Evolutionary conservation across 2,888 invertebrate species (phyloP).

Genomic region (Microctonus brassicae): DNA sequence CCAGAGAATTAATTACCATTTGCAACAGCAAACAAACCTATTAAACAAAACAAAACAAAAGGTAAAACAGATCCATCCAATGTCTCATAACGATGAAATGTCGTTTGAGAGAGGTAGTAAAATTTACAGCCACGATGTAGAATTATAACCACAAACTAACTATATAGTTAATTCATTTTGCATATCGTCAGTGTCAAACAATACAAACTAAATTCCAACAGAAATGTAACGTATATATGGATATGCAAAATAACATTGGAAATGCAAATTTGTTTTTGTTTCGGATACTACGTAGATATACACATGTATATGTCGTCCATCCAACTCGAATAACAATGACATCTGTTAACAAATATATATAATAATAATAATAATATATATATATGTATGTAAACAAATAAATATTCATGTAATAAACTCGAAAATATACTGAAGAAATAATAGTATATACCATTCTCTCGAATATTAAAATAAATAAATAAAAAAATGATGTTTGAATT

Average conservation of each 20-base stretch:
- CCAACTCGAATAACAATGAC: background rate
- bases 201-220: background rate
- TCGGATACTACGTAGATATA: no score
- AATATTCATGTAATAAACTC: background rate
- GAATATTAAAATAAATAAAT: no score
- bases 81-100: slow-evolving; percentile 5
- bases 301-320: no score
- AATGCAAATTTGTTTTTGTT: background rate
- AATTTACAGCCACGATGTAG: background rate
- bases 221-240: background rate
- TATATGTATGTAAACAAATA: no score
- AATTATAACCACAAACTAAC: background rate
- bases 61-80: background rate
- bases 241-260: background rate
- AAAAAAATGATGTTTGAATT: no score
- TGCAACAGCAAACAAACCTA: slow-evolving; percentile 47
- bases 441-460: no score
- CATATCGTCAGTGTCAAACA: background rate
- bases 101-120: background rate
- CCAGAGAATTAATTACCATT: slow-evolving; percentile 65
- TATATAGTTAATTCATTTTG: background rate
- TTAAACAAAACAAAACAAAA: background rate
- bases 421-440: no score
- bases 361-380: background rate
- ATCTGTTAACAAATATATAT: background rate